Percentiles rank a stretch among this genome's conserved stretches.
phyloP scores from a whole-genome alignment of 2,113 vertebrate species.

The Ceratotherium simum region DNA sequence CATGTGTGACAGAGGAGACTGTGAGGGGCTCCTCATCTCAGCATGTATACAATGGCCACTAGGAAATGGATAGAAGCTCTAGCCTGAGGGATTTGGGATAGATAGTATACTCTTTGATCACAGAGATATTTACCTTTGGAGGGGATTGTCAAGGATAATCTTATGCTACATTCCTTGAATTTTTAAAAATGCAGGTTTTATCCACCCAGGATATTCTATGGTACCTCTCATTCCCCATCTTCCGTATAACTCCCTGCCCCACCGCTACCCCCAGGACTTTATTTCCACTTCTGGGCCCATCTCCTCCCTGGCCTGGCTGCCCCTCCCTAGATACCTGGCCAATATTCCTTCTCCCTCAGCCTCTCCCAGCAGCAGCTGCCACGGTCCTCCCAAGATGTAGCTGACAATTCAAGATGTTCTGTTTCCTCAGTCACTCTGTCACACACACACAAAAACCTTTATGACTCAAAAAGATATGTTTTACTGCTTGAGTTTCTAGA shows the following conservation, averaged over 20 bases:
- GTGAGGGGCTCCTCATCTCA: not conserved
- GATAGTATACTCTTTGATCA: not conserved
- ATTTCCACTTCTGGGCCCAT: not conserved
- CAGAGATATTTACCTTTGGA: not conserved
- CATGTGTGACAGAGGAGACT: not conserved
- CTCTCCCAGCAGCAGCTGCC: not conserved
- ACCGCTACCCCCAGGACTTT: not conserved
- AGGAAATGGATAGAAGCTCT: not conserved
- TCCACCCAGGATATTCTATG: not conserved
- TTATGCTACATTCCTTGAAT: not conserved
- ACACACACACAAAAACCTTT: not conserved
- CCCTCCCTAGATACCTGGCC: not conserved
- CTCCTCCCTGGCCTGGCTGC: not conserved
- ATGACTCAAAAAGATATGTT: not conserved
- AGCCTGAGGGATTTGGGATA: not conserved
- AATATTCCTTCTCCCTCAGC: not conserved
- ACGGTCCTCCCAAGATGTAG: not conserved
- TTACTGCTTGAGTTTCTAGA: not conserved
- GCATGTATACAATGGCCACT: too few species aligned
- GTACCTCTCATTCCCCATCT: not conserved
- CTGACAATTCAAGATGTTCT: not conserved
- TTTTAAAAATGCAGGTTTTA: slow-evolving; percentile 11
- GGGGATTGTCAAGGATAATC: not conserved
- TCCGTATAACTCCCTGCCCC: not conserved
- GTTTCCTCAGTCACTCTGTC: not conserved